phyloP scores from a whole-genome alignment of 2,888 invertebrate genomes.

The Adelognathus sp. region DNA sequence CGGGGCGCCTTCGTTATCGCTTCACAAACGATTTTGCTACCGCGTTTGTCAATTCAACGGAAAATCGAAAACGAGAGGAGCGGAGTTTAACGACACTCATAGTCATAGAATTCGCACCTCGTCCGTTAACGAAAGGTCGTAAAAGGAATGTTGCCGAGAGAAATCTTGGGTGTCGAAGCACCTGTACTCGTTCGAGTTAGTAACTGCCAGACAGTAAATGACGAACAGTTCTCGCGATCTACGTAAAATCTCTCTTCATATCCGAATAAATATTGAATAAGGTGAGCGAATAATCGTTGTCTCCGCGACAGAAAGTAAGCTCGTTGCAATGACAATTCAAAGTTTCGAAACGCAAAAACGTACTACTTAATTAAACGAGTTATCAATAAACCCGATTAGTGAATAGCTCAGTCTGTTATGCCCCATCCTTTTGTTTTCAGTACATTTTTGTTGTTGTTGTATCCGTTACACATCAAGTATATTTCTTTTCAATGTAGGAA shows the following conservation, averaged over 20 bases:
- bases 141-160: conserved; percentile 20
- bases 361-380: too few relatives aligned
- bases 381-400: too few relatives aligned
- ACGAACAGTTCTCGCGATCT: neutral
- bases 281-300: neutral
- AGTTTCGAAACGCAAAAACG: too few relatives aligned
- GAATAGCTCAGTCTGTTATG: too few relatives aligned
- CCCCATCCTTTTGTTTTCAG: too few relatives aligned
- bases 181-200: neutral
- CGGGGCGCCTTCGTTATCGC: neutral
- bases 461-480: too few relatives aligned
- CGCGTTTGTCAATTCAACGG: neutral
- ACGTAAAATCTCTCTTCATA: neutral
- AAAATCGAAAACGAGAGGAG: neutral
- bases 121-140: conserved; percentile 10
- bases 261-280: neutral
- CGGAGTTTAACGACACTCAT: conserved; percentile 41
- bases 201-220: neutral
- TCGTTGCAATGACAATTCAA: too few relatives aligned
- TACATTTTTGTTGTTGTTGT: too few relatives aligned
- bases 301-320: too few relatives aligned
- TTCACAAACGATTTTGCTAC: neutral
- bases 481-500: too few relatives aligned
- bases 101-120: conserved; percentile 17
- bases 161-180: neutral